Evolutionary conservation across 2,797 vertebrate genomes (phyloP).

Genomic region (Sciaenops ocellatus): DNA sequence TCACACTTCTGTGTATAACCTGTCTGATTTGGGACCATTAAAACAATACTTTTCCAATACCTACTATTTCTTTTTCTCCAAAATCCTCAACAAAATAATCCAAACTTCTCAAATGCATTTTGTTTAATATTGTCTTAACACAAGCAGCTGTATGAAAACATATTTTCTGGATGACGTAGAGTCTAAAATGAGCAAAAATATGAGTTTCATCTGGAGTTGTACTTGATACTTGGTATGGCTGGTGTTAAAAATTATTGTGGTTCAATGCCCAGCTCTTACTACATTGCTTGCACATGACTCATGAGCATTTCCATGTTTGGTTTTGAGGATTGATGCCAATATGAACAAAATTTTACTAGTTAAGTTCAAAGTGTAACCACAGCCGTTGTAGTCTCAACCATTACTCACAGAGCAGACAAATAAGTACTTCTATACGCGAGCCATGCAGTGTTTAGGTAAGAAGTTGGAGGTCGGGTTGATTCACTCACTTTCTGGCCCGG

Average conservation of each 20-base stretch:
- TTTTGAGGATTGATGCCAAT: constrained; percentile 7
- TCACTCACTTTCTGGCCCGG: constrained; percentile 93
- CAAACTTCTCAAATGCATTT: neutral
- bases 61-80: neutral
- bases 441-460: constrained; percentile 50
- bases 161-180: neutral
- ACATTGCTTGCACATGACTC: constrained; percentile 4
- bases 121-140: neutral
- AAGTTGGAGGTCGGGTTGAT: neutral
- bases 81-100: neutral
- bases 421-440: neutral
- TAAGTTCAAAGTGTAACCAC: constrained; percentile 42
- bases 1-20: too few relatives aligned
- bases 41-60: neutral
- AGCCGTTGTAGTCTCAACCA: constrained; percentile 20
- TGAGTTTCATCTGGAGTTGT: constrained; percentile 4
- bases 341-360: constrained; percentile 1
- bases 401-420: constrained; percentile 33
- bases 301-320: constrained; percentile 31
- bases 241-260: constrained; percentile 9
- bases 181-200: neutral
- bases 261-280: constrained; percentile 20
- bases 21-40: neutral
- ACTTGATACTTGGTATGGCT: neutral
- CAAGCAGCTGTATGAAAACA: neutral